These are phyloP conservation scores for Dasyurus viverrinus DNA, from an alignment of 2,113 vertebrate genomes.

Conservation along the genomic window DNA sequence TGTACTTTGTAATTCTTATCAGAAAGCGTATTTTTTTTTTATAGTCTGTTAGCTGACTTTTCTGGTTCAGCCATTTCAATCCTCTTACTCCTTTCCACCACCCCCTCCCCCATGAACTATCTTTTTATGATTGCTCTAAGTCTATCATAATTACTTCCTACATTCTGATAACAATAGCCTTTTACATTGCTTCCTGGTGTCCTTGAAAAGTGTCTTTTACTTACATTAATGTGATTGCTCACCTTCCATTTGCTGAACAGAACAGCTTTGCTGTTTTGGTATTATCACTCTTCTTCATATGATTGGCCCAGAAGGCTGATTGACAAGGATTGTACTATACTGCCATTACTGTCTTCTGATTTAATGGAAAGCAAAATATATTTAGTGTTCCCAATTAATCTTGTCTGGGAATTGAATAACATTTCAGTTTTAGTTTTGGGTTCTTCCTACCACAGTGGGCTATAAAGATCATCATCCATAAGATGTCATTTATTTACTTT, in stretches of 20 bases:
- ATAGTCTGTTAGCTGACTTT: background rate
- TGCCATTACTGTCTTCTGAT: background rate
- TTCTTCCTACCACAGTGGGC: background rate
- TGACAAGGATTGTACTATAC: background rate
- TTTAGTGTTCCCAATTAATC: background rate
- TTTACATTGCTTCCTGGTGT: background rate
- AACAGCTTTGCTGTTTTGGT: background rate
- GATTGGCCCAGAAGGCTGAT: background rate
- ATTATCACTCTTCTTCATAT: background rate
- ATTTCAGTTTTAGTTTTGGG: conserved; percentile 10
- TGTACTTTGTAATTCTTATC: background rate
- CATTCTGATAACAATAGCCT: background rate
- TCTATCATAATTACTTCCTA: conserved; percentile 15
- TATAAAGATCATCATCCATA: background rate
- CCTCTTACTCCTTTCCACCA: background rate
- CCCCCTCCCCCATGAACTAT: background rate
- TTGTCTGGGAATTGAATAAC: background rate
- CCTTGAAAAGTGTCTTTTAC: background rate
- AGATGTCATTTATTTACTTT: no score
- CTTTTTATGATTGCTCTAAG: background rate
- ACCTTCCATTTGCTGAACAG: background rate
- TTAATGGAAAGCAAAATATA: background rate
- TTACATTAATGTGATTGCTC: background rate
- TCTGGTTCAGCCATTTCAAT: background rate
- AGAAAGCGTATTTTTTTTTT: background rate